Percentiles rank a stretch among this genome's conserved stretches.
Conservation (phyloP, 2,888 invertebrate genomes). For the Saturnia japonica region DNA sequence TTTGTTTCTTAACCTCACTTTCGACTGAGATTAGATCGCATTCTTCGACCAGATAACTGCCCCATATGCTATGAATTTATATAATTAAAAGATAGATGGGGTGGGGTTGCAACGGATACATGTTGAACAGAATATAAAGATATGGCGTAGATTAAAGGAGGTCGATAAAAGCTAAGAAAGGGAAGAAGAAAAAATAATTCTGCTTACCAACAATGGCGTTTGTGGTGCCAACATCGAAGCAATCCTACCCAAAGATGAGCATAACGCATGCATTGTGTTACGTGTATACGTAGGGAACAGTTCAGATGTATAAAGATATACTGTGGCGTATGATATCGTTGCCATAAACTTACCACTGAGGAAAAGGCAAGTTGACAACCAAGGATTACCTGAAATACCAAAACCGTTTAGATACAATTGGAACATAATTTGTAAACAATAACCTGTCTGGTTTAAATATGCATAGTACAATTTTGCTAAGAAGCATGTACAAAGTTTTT, state of each 20-base stretch:
- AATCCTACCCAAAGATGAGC: constrained; percentile 49
- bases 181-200: neutral
- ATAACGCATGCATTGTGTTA: constrained; percentile 52
- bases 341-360: constrained; percentile 41
- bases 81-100: neutral
- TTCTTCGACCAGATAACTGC: neutral
- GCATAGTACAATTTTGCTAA: neutral
- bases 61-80: neutral
- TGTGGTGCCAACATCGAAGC: constrained; percentile 51
- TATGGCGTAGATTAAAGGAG: neutral
- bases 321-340: constrained; percentile 40
- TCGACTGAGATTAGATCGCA: neutral
- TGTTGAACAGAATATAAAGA: neutral
- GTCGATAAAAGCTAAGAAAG: neutral
- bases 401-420: neutral
- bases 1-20: neutral
- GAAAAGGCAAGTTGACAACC: constrained; percentile 41
- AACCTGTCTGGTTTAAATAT: neutral
- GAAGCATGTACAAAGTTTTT: neutral
- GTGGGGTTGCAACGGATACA: neutral
- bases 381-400: constrained; percentile 22
- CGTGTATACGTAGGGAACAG: constrained; percentile 53
- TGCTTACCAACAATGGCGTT: constrained; percentile 56
- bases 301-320: constrained; percentile 53
- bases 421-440: neutral